Conservation (phyloP, 2,888 invertebrate species). For the Mongoloraphidia duomilia region DNA sequence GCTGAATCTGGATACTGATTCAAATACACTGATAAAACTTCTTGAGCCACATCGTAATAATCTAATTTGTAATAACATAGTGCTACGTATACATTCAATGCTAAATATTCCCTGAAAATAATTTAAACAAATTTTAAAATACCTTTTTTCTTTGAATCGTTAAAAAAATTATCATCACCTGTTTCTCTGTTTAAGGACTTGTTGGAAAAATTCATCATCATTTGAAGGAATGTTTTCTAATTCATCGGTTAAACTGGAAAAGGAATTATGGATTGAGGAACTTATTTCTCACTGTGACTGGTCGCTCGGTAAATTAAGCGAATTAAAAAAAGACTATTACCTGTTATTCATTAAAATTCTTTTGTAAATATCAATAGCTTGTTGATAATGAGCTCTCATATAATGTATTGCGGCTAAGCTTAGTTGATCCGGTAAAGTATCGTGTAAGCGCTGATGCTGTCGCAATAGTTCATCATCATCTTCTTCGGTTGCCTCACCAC, state of each 20-base stretch:
- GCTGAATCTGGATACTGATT: slow-evolving; percentile 86
- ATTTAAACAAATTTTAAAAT: slow-evolving; percentile 4
- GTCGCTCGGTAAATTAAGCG: no score
- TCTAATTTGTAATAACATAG: slow-evolving; percentile 97
- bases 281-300: no score
- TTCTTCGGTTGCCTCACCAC: slow-evolving; percentile 1
- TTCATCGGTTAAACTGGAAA: background rate
- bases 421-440: slow-evolving; percentile 86
- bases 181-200: no score
- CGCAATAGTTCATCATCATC: slow-evolving; percentile 64
- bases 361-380: slow-evolving; percentile 97
- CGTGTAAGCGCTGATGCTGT: slow-evolving; percentile 71
- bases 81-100: slow-evolving; percentile 93
- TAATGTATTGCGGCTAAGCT: slow-evolving; percentile 94
- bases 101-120: slow-evolving; percentile 65
- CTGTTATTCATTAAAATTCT: slow-evolving; percentile 80
- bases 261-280: background rate
- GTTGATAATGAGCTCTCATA: slow-evolving; percentile 90
- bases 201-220: background rate
- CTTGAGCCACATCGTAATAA: slow-evolving; percentile 96
- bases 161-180: no score
- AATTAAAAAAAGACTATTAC: slow-evolving; percentile 30
- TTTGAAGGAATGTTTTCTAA: background rate
- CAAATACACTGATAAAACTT: slow-evolving; percentile 87
- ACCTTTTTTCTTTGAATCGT: background rate